phyloP scores from a whole-genome alignment of 2,797 vertebrate genomes.

The Emys orbicularis region DNA sequence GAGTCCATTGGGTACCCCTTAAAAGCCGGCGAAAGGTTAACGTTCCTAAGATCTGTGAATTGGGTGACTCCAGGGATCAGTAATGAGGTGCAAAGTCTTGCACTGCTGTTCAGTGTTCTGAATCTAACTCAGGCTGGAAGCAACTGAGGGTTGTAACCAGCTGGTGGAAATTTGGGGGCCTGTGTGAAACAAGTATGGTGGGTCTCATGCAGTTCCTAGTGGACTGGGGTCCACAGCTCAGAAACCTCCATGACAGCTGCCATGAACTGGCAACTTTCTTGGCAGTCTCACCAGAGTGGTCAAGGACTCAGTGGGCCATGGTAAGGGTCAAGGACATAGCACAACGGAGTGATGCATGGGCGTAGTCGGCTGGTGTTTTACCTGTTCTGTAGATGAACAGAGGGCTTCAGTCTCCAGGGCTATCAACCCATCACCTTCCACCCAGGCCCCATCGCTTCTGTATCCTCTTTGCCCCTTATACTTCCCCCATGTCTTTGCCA shows the following conservation, averaged over 20 bases:
- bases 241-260: neutral
- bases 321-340: neutral
- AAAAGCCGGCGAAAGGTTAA: rapidly evolving
- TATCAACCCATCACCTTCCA: too few species aligned
- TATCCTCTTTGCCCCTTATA: neutral
- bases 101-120: neutral
- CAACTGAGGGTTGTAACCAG: neutral
- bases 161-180: neutral
- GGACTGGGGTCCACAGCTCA: neutral
- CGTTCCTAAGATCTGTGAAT: neutral
- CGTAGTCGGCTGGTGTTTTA: too few species aligned
- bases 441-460: neutral
- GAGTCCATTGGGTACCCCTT: neutral
- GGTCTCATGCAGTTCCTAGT: neutral
- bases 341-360: neutral
- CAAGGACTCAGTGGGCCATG: neutral
- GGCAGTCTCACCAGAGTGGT: neutral
- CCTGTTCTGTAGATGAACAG: too few species aligned
- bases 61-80: neutral
- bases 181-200: neutral
- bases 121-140: neutral
- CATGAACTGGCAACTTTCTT: neutral
- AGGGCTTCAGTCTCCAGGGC: too few species aligned
- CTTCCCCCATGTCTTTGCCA: neutral
- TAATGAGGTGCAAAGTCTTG: neutral